Evolutionary conservation across 2,888 invertebrate genomes (phyloP).

Genomic region (Agriopis marginaria): DNA sequence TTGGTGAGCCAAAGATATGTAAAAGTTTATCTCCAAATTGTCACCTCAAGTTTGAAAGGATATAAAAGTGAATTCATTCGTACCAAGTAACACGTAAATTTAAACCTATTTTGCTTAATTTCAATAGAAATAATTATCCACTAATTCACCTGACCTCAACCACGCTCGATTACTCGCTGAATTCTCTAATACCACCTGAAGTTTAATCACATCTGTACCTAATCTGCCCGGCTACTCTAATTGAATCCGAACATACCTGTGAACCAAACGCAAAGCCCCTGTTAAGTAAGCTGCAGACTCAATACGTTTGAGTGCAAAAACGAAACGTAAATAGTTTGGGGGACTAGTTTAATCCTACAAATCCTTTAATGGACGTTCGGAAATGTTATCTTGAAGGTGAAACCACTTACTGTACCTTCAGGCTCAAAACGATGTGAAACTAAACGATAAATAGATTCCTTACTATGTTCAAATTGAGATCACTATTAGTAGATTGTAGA

Average conservation of each 20-base stretch:
- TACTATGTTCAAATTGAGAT: too few relatives aligned
- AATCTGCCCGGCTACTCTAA: slow-evolving; percentile 30
- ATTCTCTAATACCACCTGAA: slow-evolving; percentile 15
- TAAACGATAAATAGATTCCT: slow-evolving; percentile 27
- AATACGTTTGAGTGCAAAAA: slow-evolving; percentile 60
- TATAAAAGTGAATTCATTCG: too few relatives aligned
- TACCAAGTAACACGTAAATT: too few relatives aligned
- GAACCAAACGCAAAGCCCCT: slow-evolving; percentile 40
- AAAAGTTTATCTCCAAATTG: too few relatives aligned
- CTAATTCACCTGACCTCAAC: background rate
- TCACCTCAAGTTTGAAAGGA: too few relatives aligned
- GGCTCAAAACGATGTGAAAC: slow-evolving; percentile 22
- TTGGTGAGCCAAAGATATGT: too few relatives aligned
- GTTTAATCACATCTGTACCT: slow-evolving; percentile 18
- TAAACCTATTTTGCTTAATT: background rate
- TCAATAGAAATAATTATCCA: background rate
- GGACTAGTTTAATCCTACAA: slow-evolving; percentile 69
- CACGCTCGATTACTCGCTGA: background rate
- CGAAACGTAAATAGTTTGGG: slow-evolving; percentile 56
- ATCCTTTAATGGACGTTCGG: slow-evolving; percentile 78
- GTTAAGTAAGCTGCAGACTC: slow-evolving; percentile 48
- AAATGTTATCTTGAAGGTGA: slow-evolving; percentile 69
- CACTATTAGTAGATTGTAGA: too few relatives aligned
- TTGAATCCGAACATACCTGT: slow-evolving; percentile 40
- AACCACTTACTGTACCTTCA: slow-evolving; percentile 52